Base-by-base conservation (phyloP, 2,797 vertebrate species). In the Sphenodon punctatus region DNA sequence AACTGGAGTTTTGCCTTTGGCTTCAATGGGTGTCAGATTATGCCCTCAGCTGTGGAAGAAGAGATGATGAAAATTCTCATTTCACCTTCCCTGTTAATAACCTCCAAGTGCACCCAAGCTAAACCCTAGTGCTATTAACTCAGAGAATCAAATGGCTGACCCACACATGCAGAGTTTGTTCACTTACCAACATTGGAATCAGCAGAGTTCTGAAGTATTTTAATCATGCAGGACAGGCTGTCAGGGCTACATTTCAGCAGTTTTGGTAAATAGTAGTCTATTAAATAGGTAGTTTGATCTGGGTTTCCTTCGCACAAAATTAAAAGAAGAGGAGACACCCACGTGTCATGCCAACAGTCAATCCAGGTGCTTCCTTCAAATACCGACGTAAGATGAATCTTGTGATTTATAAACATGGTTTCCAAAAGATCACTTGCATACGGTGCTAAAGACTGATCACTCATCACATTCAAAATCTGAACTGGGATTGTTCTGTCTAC, bases 261-360 rank as follows among this genome's bases (percentile, higher is more conserved):
- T 79, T 97, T 98, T 58, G 98, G 98, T 78, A 99, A 95, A 87
- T 98, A 98, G 80, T 98, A 98, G 95, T 99, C 98, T 85, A 97
- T 96, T 86, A 99, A 96, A 2, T 98, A 98, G 3, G 97, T 97
- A 66, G 97, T 98, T 89, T 98, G 98, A 85, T 97, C 96, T 82
- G 96, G 91, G 60, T 90, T 95, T 66, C 97, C 97, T 41, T 96
- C 95, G 87, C 98, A 99, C n/a, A 99, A 91, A 75, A 97, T 94
- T 66, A 93, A 83, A 4, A 99, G 96, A 43, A 99, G 95, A 45
- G 98, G 98, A 67, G 94, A 96, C 43, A 99, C 97, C 98, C 99
- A 99, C 1, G 96, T 95, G n/a, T 89, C 86, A 63, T 98, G 98
- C 98, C 98, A 99, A 1, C 8, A 32, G 53, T 97, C 95, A 92